Evolutionary conservation across 2,888 invertebrate species (phyloP).

Genomic region (Tinea pellionella): DNA sequence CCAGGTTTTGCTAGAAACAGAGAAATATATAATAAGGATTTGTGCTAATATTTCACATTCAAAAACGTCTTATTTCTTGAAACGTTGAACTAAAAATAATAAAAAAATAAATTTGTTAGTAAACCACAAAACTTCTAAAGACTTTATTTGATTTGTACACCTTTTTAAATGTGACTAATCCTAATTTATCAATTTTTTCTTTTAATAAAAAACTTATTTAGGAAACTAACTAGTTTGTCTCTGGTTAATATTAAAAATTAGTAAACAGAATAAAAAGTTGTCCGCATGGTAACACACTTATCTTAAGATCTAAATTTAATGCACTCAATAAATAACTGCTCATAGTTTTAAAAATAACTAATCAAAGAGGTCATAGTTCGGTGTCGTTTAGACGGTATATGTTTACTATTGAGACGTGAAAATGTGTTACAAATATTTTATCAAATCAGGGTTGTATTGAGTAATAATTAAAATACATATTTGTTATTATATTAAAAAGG

Average conservation of each 20-base stretch:
- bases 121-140: too few relatives aligned
- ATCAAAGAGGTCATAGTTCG: constrained; percentile 12
- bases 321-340: neutral
- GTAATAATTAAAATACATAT: neutral
- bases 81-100: too few relatives aligned
- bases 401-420: constrained; percentile 9
- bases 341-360: constrained; percentile 11
- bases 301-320: constrained; percentile 3
- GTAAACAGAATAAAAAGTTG: neutral
- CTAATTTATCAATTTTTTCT: too few relatives aligned
- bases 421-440: constrained; percentile 12
- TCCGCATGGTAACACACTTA: constrained; percentile 12
- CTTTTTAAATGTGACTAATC: too few relatives aligned
- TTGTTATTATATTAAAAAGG: neutral
- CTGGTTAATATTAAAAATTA: neutral
- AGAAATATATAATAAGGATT: too few relatives aligned
- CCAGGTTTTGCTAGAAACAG: too few relatives aligned
- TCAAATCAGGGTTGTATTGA: constrained; percentile 9
- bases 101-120: too few relatives aligned
- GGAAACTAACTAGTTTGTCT: too few relatives aligned
- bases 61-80: too few relatives aligned
- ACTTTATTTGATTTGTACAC: too few relatives aligned
- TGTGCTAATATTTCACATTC: too few relatives aligned
- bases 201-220: too few relatives aligned
- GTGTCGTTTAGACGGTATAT: constrained; percentile 10